Conservation (phyloP, 2,797 vertebrate genomes). For the Percopsis omiscomaycus region DNA sequence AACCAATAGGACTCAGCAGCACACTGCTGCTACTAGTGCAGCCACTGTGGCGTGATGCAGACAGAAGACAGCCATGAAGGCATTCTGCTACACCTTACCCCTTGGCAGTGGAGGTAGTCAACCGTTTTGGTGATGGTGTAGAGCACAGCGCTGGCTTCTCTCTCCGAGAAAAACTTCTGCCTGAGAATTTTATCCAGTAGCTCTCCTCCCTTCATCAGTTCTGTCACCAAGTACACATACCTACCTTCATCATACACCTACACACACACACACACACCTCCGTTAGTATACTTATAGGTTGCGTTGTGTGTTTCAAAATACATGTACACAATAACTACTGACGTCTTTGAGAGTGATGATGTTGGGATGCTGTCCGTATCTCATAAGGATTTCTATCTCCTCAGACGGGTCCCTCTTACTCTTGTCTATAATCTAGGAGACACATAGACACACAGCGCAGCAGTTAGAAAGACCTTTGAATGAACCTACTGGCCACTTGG, state of each 20-base stretch:
- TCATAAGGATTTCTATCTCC: constrained; percentile 97
- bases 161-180: constrained; percentile 95
- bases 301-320: background rate
- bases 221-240: constrained; percentile 92
- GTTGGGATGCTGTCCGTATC: constrained; percentile 95
- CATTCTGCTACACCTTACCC: constrained; percentile 74
- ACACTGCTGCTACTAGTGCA: background rate
- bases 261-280: constrained; percentile 13
- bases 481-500: background rate
- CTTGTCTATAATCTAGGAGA: constrained; percentile 93
- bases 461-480: background rate
- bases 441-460: constrained; percentile 10
- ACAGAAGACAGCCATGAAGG: background rate
- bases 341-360: constrained; percentile 98
- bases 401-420: constrained; percentile 96
- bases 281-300: background rate
- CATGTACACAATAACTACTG: constrained; percentile 53
- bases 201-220: constrained; percentile 97
- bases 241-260: constrained; percentile 95
- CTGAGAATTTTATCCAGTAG: constrained; percentile 92
- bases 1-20: too few species aligned
- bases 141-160: constrained; percentile 92
- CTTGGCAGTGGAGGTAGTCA: constrained; percentile 97
- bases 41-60: background rate
- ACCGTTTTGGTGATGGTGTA: constrained; percentile 95